phyloP scores from a whole-genome alignment of 2,888 invertebrate genomes.

The Phaonia tiefii region DNA sequence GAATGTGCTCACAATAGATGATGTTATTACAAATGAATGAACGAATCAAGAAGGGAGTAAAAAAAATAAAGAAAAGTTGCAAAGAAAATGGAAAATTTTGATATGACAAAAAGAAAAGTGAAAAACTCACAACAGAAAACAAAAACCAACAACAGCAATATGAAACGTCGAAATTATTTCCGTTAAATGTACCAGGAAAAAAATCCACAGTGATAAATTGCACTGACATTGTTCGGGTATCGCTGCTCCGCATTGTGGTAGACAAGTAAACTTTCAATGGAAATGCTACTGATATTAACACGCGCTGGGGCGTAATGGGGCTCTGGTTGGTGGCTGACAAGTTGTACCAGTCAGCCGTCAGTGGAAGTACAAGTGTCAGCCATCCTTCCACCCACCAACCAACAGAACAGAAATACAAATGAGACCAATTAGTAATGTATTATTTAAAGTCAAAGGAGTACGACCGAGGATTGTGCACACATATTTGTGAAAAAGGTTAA shows the following conservation, averaged over 20 bases:
- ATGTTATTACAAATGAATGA: constrained; percentile 50
- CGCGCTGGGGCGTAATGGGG: not conserved
- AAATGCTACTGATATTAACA: not conserved
- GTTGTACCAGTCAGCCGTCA: not conserved
- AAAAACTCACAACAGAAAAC: not conserved
- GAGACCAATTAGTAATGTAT: constrained; percentile 65
- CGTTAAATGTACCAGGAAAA: constrained; percentile 64
- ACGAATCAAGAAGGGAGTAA: not conserved
- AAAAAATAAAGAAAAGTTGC: constrained; percentile 45
- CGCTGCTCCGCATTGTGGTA: not conserved
- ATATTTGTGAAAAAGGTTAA: no score
- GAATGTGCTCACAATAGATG: constrained; percentile 38
- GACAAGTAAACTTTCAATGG: not conserved
- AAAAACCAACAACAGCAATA: constrained; percentile 12
- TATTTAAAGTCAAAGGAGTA: constrained; percentile 59
- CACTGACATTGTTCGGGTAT: constrained; percentile 42
- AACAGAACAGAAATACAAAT: constrained; percentile 52
- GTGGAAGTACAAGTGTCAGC: constrained; percentile 1
- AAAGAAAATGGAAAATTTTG: constrained; percentile 54
- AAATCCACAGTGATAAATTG: constrained; percentile 61
- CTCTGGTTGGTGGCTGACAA: no score
- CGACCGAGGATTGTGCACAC: constrained; percentile 25
- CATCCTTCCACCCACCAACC: constrained; percentile 35
- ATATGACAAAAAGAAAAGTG: not conserved
- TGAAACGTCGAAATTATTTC: constrained; percentile 61